Conservation (phyloP, 2,888 invertebrate genomes). For the Zeuzera pyrina region DNA sequence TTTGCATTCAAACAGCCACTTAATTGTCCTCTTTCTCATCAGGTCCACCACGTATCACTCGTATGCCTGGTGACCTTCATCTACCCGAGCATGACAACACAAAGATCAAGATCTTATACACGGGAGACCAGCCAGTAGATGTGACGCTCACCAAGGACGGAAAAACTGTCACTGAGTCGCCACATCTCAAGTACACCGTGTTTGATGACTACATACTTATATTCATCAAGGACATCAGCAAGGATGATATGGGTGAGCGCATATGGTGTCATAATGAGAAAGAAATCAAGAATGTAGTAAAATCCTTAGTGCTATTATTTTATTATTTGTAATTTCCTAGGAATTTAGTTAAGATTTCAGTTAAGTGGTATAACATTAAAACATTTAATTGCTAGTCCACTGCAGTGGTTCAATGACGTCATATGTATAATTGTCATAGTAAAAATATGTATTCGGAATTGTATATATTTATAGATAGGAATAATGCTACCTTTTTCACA, state of each 20-base stretch:
- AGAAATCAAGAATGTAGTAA: not conserved
- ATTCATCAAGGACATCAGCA: conserved; percentile 92
- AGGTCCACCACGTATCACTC: conserved; percentile 93
- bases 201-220: conserved; percentile 98
- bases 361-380: too few relatives aligned
- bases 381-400: too few relatives aligned
- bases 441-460: too few relatives aligned
- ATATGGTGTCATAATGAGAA: not conserved
- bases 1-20: not conserved
- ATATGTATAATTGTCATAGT: too few relatives aligned
- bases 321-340: too few relatives aligned
- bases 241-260: conserved; percentile 86
- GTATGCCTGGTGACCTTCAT: conserved; percentile 90
- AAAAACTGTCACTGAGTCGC: conserved; percentile 78
- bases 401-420: too few relatives aligned
- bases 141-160: conserved; percentile 90
- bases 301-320: too few relatives aligned
- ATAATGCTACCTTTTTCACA: too few relatives aligned
- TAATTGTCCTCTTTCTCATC: conserved; percentile 14
- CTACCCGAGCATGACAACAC: conserved; percentile 96
- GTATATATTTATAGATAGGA: too few relatives aligned
- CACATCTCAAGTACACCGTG: conserved; percentile 89
- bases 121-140: conserved; percentile 96
- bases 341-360: too few relatives aligned
- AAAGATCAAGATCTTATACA: conserved; percentile 97